These are phyloP conservation scores for Zonitis immaculata DNA, from an alignment of 2,888 invertebrate species.

Conservation along the genomic window DNA sequence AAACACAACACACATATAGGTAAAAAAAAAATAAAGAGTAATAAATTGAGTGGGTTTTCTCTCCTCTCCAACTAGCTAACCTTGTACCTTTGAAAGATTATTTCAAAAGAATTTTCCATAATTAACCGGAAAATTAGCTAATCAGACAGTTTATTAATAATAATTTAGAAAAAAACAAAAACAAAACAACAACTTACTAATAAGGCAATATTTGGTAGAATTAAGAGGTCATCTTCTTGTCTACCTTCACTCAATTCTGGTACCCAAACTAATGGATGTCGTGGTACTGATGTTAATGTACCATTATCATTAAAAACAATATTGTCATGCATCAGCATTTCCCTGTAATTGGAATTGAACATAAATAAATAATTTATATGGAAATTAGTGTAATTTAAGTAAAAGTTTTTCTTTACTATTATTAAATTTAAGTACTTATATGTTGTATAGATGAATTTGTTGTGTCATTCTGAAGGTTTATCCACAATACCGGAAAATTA, in stretches of 20 bases:
- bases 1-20: no score
- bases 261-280: slow-evolving; percentile 71
- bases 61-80: no score
- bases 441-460: no score
- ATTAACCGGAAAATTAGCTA: no score
- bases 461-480: neutral
- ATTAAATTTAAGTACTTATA: no score
- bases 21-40: no score
- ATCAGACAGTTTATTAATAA: no score
- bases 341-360: slow-evolving; percentile 52
- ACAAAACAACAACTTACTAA: slow-evolving; percentile 59
- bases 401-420: no score
- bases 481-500: neutral
- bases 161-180: no score
- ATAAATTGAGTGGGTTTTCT: no score
- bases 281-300: slow-evolving; percentile 65
- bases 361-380: neutral
- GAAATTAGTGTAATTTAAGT: neutral
- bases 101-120: no score
- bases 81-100: no score
- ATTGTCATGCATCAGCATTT: slow-evolving; percentile 64
- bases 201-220: slow-evolving; percentile 77
- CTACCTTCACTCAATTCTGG: slow-evolving; percentile 71
- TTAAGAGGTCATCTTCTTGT: slow-evolving; percentile 67
- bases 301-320: slow-evolving; percentile 70